Conservation (phyloP, 2,888 invertebrate species). For the Mythimna albipuncta region DNA sequence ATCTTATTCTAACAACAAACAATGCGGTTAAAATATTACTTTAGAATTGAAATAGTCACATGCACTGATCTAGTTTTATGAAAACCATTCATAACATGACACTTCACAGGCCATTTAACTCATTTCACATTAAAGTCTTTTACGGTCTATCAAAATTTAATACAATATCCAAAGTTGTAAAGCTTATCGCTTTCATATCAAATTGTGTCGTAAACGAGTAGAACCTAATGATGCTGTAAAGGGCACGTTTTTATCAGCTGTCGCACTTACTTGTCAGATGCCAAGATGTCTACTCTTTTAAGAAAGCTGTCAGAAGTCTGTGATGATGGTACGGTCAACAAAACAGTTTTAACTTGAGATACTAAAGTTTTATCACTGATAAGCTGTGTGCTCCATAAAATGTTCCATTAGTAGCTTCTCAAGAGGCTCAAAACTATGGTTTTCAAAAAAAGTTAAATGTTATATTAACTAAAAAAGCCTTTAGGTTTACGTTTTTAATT, state of each 20-base stretch:
- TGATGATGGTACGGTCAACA: not conserved
- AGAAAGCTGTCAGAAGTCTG: not conserved
- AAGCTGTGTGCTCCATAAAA: too few species aligned
- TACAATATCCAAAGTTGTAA: constrained; percentile 53
- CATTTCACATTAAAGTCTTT: constrained; percentile 33
- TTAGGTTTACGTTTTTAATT: too few species aligned
- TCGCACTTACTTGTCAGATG: constrained; percentile 12
- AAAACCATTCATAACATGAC: constrained; percentile 5
- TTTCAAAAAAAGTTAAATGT: too few species aligned
- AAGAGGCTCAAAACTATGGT: too few species aligned
- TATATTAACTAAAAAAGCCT: too few species aligned
- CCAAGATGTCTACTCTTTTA: not conserved
- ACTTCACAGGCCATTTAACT: constrained; percentile 20
- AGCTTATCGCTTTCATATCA: constrained; percentile 53
- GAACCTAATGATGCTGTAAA: constrained; percentile 50
- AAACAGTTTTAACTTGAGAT: too few species aligned
- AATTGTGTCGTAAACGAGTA: constrained; percentile 47
- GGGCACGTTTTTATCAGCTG: constrained; percentile 11
- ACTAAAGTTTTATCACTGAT: too few species aligned
- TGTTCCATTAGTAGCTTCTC: too few species aligned
- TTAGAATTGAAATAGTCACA: not conserved
- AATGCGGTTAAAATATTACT: not conserved
- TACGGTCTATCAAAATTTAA: constrained; percentile 55
- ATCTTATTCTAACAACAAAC: too few species aligned
- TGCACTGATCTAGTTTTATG: not conserved